A percentile compares a stretch with the other conserved stretches of the same genome.
Evolutionary conservation across 2,888 invertebrate genomes (phyloP).

Genomic region (Drosophila niveifrons): DNA sequence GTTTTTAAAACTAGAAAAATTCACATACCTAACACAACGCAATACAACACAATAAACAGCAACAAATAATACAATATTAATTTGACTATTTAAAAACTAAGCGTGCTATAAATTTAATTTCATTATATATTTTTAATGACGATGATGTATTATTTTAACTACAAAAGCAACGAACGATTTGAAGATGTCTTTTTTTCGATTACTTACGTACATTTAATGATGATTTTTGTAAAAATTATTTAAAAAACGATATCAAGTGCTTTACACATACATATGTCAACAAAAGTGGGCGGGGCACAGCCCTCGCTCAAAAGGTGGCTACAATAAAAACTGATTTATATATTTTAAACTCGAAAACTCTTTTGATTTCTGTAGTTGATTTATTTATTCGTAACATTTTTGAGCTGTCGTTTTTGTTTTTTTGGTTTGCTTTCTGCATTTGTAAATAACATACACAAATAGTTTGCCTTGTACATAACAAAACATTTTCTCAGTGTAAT

Average conservation of each 20-base stretch:
- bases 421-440: slow-evolving; percentile 1
- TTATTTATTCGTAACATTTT: not conserved
- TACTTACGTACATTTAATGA: slow-evolving; percentile 26
- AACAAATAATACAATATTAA: slow-evolving; percentile 36
- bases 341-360: slow-evolving; percentile 30
- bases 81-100: slow-evolving; percentile 34
- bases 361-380: slow-evolving; percentile 34
- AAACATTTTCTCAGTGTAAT: slow-evolving; percentile 74
- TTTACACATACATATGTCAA: slow-evolving; percentile 36
- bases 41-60: slow-evolving; percentile 5
- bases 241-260: slow-evolving; percentile 46
- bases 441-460: slow-evolving; percentile 20
- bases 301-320: slow-evolving; percentile 47
- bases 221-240: slow-evolving; percentile 57
- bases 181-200: slow-evolving; percentile 35
- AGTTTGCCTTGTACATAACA: slow-evolving; percentile 44
- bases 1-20: slow-evolving; percentile 84
- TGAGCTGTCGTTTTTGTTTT: slow-evolving; percentile 8
- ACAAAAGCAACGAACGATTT: slow-evolving; percentile 59
- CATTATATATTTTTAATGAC: slow-evolving; percentile 31
- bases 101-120: slow-evolving; percentile 55
- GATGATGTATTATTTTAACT: slow-evolving; percentile 40
- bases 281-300: slow-evolving; percentile 40
- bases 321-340: slow-evolving; percentile 64
- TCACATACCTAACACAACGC: slow-evolving; percentile 56